Base-by-base conservation (phyloP, 2,888 invertebrate species). In the Frankliniella intonsa region DNA sequence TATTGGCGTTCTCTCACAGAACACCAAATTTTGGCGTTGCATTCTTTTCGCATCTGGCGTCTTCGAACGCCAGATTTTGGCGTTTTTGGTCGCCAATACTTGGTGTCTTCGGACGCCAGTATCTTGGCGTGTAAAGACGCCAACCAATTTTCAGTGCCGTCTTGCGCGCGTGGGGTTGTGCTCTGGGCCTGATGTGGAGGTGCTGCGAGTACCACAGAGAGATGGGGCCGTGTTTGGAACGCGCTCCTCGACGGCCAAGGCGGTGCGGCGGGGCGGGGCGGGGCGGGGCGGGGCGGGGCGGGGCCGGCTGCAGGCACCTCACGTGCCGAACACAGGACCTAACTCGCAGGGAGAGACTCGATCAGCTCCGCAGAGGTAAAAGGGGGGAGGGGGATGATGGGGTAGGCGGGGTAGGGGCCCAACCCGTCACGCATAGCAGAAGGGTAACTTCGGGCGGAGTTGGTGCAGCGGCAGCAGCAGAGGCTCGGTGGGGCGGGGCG, bases 271-370 rank as follows among this genome's bases (percentile, higher is more conserved):
- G 38, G 38, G 38, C 38, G 5, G 14, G 19, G 14, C 62, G n/a
- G 62, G 14, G 14, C 0, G 12, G 38, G 38, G n/a, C n/a, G 38
- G 38, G 38, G 38, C 38, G 5, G 14, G 19, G 14, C 62, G n/a
- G 62, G 14, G 14, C 0, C 62, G 38, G 38, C 38, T 38, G 62
- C 62, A 62, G 17, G 62, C 62, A 62, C n/a, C 62, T 62, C 62
- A 62, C 62, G 62, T 62, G 62, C 62, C 62, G 62, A 62, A 62
- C 62, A 62, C 62, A 62, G 62, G 62, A 62, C 62, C 62, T 62
- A 62, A 62, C 62, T 62, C 17, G 62, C 62, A 62, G 62, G n/a
- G 62, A 62, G 62, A 62, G 62, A 62, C 62, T n/a, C 62, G 62
- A 62, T 62, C 62, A 62, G 38, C 62, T 62, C 62, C 14, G 62